These are phyloP conservation scores for Oryzias woworae DNA, from an alignment of 2,113 vertebrate species.

Conservation along the genomic window DNA sequence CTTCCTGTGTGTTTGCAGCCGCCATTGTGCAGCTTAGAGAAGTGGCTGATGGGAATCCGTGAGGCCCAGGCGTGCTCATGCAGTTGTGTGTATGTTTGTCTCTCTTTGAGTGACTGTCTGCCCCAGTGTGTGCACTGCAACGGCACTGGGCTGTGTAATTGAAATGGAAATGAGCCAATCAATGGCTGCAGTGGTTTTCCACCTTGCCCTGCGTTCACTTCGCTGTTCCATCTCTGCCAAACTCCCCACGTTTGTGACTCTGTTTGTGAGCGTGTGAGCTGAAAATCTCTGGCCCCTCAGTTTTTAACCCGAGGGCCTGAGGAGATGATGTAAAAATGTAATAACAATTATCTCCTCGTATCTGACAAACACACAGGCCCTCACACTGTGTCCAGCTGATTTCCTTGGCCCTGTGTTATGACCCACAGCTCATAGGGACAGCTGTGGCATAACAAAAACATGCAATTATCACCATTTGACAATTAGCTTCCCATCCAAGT, in stretches of 20 bases:
- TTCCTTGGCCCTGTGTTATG: conserved; percentile 70
- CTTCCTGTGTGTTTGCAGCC: conserved; percentile 53
- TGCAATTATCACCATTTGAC: conserved; percentile 95
- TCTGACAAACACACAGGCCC: conserved; percentile 9
- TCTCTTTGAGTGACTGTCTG: conserved; percentile 13
- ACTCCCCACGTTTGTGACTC: conserved; percentile 43
- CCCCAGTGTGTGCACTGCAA: conserved; percentile 61
- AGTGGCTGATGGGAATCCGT: conserved; percentile 81
- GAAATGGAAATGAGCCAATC: conserved; percentile 88
- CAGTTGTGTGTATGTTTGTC: conserved; percentile 30
- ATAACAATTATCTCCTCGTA: conserved; percentile 72
- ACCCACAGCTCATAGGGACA: conserved; percentile 84
- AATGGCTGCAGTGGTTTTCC: conserved; percentile 74
- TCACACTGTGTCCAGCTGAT: conserved; percentile 48
- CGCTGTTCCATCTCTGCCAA: conserved; percentile 55
- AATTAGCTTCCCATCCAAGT: conserved; percentile 90
- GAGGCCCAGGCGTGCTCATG: conserved; percentile 52
- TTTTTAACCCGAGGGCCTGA: conserved; percentile 63
- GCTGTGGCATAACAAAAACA: conserved; percentile 86
- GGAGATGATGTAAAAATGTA: conserved; percentile 78
- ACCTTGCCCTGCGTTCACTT: conserved; percentile 75
- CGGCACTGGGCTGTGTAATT: conserved; percentile 90
- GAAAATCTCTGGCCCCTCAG: conserved; percentile 65
- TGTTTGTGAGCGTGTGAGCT: conserved; percentile 49
- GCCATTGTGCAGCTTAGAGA: conserved; percentile 70